Evolutionary conservation across 2,888 invertebrate genomes (phyloP), one percentile per base, ranked within the genome.

Genomic region (Selenia dentaria): DNA sequence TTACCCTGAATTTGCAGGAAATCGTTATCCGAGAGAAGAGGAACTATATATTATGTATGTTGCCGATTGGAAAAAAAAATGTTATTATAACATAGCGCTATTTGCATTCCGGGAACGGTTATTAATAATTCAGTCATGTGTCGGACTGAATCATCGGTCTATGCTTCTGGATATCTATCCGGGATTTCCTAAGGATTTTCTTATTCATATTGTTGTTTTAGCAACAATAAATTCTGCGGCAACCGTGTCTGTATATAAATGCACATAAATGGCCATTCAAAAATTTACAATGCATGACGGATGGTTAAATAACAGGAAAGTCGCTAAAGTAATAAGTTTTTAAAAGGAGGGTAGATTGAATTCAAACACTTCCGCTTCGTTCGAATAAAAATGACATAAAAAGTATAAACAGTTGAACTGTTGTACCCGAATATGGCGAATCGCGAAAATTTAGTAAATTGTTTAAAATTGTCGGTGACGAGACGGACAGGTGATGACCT

Each of bases 171-270:
- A 27, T 16, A 32, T 41, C 37, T 41, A 35, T 40, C 42, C 44
- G 51, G 57, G 57, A 45, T 49, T 51, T 51, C 49, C 54, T 49
- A 29, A 35, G 36, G 29, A 37, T 36, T 22, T 27, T 50, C 24
- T 45, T 22, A 24, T 37, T 14, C 6, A 38, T 37, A 40, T 41
- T 48, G 37, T 37, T 33, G 41, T 20, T 28, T 37, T 32, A 27
- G 27, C 27, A 37, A 40, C 11, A 40, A 41, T 35, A 48, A 35
- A 34, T 38, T 38, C 22, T 9, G n/a, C 16, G 32, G 16, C 38
- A 10, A 35, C 27, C 26, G 22, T 39, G 43, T 37, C 49, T 38
- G 51, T 36, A 41, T 36, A 41, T 28, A 18, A 47, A 39, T 37
- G 51, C 41, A 41, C 35, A 41, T 28, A 18, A 47, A 39, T 37